phyloP scores from a whole-genome alignment of 2,888 invertebrate species.

The Hipparchia semele region DNA sequence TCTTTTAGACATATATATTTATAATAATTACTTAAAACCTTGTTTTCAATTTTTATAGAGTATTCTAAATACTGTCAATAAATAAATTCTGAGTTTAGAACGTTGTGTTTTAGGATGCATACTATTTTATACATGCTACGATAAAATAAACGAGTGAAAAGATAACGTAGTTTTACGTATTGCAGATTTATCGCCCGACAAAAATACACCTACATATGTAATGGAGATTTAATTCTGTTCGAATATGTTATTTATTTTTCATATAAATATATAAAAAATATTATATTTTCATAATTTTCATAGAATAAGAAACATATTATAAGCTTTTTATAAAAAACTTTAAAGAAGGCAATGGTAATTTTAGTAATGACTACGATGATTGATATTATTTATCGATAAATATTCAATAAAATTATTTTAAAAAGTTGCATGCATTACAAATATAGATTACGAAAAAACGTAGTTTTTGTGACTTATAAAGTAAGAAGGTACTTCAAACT shows the following conservation, averaged over 20 bases:
- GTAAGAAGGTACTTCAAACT: conserved; percentile 31
- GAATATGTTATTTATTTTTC: not conserved
- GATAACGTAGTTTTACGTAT: too few relatives aligned
- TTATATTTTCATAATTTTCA: not conserved
- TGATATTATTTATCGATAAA: not conserved
- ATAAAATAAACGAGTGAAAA: too few relatives aligned
- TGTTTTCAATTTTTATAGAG: not conserved
- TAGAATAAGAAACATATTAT: not conserved
- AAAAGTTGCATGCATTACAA: not conserved
- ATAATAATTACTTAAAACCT: not conserved
- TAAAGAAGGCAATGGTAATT: not conserved
- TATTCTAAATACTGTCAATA: not conserved
- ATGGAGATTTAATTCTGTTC: not conserved
- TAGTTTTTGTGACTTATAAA: conserved; percentile 15
- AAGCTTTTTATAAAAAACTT: conserved; percentile 1
- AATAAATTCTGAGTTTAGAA: not conserved
- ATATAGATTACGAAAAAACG: too few relatives aligned
- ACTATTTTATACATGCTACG: too few relatives aligned
- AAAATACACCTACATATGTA: too few relatives aligned
- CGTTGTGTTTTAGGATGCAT: too few relatives aligned
- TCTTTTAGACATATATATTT: not conserved
- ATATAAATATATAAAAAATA: conserved; percentile 8
- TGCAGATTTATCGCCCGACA: too few relatives aligned
- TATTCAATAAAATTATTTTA: not conserved
- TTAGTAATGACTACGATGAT: not conserved